These are phyloP conservation scores for Poecilia picta DNA, from an alignment of 2,797 vertebrate species.

Conservation along the genomic window DNA sequence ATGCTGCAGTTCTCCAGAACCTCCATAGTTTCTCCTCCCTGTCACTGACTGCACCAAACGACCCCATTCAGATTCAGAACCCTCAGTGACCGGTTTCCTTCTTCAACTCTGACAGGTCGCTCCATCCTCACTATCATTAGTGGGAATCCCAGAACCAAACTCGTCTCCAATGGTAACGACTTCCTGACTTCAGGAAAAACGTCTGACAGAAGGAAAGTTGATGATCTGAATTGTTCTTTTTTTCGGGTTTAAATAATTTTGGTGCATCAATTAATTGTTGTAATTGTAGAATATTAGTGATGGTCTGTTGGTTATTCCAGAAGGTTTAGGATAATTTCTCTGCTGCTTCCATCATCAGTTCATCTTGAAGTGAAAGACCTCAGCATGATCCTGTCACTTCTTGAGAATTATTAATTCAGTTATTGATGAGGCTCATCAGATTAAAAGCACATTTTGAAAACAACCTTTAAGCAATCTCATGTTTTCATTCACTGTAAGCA, in stretches of 20 bases:
- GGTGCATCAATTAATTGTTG: neutral
- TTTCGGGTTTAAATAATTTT: neutral
- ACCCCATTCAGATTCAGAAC: conserved; percentile 32
- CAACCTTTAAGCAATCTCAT: neutral
- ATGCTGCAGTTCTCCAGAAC: conserved; percentile 30
- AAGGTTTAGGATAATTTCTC: neutral
- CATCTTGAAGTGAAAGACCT: neutral
- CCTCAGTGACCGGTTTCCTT: conserved; percentile 28
- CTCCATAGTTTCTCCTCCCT: conserved; percentile 28
- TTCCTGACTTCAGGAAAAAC: conserved; percentile 9
- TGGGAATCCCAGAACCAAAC: conserved; percentile 15
- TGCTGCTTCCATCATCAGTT: neutral
- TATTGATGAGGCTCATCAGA: neutral
- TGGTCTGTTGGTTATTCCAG: neutral
- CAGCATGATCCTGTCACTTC: neutral
- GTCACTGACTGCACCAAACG: conserved; percentile 38
- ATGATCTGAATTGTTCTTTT: neutral
- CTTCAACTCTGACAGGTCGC: conserved; percentile 38
- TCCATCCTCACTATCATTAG: conserved; percentile 35
- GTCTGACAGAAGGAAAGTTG: neutral
- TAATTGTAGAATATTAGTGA: neutral
- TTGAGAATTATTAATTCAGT: too few relatives aligned
- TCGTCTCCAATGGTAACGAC: conserved; percentile 13
- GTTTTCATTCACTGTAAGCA: neutral
- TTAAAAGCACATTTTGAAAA: neutral